Base-by-base conservation (phyloP, 2,797 vertebrate species). In the Phoeniculus purpureus region DNA sequence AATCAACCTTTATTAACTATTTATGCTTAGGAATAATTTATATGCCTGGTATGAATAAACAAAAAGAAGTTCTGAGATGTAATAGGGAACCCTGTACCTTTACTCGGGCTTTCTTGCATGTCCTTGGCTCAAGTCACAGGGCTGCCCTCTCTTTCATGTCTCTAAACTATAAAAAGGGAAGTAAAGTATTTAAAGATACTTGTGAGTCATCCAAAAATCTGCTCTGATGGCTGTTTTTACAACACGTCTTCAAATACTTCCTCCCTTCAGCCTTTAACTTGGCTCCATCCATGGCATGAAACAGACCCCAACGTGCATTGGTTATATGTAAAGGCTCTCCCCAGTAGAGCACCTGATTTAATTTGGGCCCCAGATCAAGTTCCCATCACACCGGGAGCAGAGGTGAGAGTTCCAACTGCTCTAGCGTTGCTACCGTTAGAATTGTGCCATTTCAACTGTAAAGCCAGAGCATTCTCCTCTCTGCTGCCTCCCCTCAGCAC, bases 71-170 rank as follows among this genome's bases (percentile, higher is more conserved):
- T 75, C 32, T 2, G 26, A 27, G 43, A 5, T 27, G 0, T 3
- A 7, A 15, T 7, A 19, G 0, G 2, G 68, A 16, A 23, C 20
- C 0, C 40, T 5, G 27, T 2, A 22, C 43, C 6, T 0, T 13
- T 43, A 45, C 19, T 10, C 11, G 0, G 37, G 62, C 27, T 43
- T 12, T 51, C 43, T 29, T 7, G 10, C 14, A 0, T 3, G 21
- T 32, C 92, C 79, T 87, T 55, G 43, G 62, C 54, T 89, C 32
- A 12, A 59, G 22, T 77, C 61, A 10, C 27, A 56, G 3, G 25
- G 8, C 18, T 45, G 47, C 9, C 4, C 31, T 4, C 12, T 26
- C 32, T 37, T 64, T 48, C 22, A 0, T 10, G 15, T 14, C 13
- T 32, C 29, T 18, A 2, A 47, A 26, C 17, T 9, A 45, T 26